These are phyloP conservation scores for Hemicrepidius hirtus DNA, from an alignment of 2,888 invertebrate genomes.

Conservation along the genomic window DNA sequence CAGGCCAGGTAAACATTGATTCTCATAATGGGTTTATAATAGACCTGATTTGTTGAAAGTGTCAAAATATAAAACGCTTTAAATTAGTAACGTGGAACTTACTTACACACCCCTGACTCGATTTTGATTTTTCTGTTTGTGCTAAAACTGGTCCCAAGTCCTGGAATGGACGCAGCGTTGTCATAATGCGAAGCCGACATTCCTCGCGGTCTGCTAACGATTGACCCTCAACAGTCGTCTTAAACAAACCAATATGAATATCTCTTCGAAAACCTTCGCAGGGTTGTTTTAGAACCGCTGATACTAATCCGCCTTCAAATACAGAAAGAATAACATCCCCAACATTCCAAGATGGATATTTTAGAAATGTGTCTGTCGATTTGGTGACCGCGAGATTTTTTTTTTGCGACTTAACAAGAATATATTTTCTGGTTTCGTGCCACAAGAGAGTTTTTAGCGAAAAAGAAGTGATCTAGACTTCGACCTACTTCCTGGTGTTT, in stretches of 20 bases:
- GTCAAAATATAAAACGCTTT: conserved; percentile 45
- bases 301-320: conserved; percentile 46
- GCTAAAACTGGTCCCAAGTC: conserved; percentile 56
- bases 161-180: conserved; percentile 50
- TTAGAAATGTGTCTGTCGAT: conserved; percentile 49
- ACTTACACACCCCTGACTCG: conserved; percentile 47
- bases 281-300: conserved; percentile 44
- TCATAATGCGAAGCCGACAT: conserved; percentile 56
- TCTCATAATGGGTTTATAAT: conserved; percentile 51
- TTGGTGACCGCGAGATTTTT: conserved; percentile 37
- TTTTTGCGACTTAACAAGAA: conserved; percentile 26
- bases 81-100: conserved; percentile 46
- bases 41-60: conserved; percentile 48
- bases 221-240: conserved; percentile 47
- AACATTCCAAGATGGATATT: conserved; percentile 48
- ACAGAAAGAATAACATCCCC: conserved; percentile 33
- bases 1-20: conserved; percentile 50
- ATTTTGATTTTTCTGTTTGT: conserved; percentile 55
- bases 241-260: conserved; percentile 16
- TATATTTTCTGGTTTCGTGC: conserved; percentile 19
- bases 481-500: conserved; percentile 42
- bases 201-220: conserved; percentile 53
- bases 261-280: not conserved
- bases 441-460: not conserved
- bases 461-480: not conserved